Percentiles rank a stretch among this genome's conserved stretches.
phyloP scores from a whole-genome alignment of 1,140 invertebrate genomes.

The Orius insidiosus region DNA sequence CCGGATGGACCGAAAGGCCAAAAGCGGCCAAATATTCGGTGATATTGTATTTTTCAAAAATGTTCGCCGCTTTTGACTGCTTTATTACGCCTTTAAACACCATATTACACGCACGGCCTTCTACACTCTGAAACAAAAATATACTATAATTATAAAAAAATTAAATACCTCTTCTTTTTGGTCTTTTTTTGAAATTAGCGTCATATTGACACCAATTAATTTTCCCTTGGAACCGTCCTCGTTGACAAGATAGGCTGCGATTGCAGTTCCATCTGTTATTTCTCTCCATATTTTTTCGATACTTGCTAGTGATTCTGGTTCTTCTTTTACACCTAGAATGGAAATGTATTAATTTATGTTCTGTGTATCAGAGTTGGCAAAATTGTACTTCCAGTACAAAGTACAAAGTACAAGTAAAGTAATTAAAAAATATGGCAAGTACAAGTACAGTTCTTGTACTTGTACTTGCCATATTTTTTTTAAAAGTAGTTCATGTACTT shows the following conservation, averaged over 20 bases:
- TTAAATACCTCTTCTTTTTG: neutral
- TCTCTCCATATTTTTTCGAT: neutral
- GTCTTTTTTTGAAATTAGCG: neutral
- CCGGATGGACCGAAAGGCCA: constrained; percentile 7
- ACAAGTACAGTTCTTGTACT: no score
- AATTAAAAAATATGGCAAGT: no score
- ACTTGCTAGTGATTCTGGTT: neutral
- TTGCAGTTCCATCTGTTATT: neutral
- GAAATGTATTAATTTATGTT: neutral
- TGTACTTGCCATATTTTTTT: no score
- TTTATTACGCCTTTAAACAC: neutral
- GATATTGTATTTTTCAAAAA: constrained; percentile 7
- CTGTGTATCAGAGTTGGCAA: no score
- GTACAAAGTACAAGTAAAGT: no score
- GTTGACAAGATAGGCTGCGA: neutral
- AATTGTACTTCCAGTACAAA: no score
- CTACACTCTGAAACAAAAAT: no score
- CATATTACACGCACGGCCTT: no score
- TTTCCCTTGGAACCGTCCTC: neutral
- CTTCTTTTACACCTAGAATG: constrained; percentile 1
- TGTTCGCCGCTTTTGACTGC: neutral
- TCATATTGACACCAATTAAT: constrained; percentile 6
- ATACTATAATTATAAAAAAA: no score
- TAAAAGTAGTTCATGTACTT: no score
- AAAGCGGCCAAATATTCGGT: constrained; percentile 4